Evolutionary conservation across 1,140 invertebrate species (phyloP), one percentile per base, ranked within the genome.

Genomic region (Drosophila pachea): DNA sequence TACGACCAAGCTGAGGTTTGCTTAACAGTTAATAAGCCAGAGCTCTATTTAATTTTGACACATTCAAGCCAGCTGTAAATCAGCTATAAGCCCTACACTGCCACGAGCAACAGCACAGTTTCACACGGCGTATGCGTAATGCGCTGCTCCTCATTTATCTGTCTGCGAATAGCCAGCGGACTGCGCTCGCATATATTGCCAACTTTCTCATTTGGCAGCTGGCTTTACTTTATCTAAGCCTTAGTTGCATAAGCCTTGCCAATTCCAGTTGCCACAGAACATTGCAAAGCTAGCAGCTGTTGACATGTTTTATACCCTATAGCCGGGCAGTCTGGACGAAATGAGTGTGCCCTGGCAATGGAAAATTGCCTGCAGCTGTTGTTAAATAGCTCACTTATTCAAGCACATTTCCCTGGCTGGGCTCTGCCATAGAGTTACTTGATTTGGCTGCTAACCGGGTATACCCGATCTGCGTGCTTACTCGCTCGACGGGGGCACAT

Each of bases 201-300:
- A 38, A 6, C 29, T 29, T 40, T 43, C 8, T 42, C 11, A 6
- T 38, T 64, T 55, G 31, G 8, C 7, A 32, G 36, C n/a, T 49
- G 52, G 43, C 43, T 65, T 33, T 48, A 38, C 42, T 47, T 5
- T 8, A 33, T 52, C 11, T 33, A 50, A 49, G 58, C 47, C 33
- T 43, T 14, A 48, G 31, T 7, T 29, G 14, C 38, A 42, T 22
- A 43, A 53, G 32, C 12, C 43, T 36, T 43, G 38, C 31, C 11
- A 33, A 29, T 14, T 32, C 36, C 9, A 53, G 60, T 33, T 62
- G 40, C n/a, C 22, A 42, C 16, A 49, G 32, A 31, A 29, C 31
- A 40, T 7, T 45, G 33, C 43, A 8, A n/a, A 11, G 16, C 2
- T 12, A 53, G 68, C 69, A 72, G 69, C 45, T 72, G 56, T 31